phyloP scores from a whole-genome alignment of 1,140 invertebrate genomes.

The Drosophila aff. region DNA sequence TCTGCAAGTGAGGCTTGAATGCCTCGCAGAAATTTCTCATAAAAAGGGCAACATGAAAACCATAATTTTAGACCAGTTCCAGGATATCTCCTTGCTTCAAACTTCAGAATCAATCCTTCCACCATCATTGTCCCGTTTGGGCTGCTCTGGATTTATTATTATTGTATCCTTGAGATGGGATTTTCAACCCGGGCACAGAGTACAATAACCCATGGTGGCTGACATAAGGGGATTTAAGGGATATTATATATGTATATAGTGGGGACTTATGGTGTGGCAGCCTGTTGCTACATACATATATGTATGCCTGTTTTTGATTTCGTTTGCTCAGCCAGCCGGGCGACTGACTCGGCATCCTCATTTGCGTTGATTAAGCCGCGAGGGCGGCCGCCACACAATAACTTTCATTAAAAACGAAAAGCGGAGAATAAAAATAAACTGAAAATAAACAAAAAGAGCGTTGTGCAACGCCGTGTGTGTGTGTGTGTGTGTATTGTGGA shows the following conservation, averaged over 20 bases:
- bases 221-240: background rate
- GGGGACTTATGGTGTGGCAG: slow-evolving; percentile 23
- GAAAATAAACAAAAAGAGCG: slow-evolving; percentile 37
- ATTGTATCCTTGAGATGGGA: slow-evolving; percentile 54
- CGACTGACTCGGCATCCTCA: slow-evolving; percentile 51
- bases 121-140: slow-evolving; percentile 1
- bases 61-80: background rate
- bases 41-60: slow-evolving; percentile 40
- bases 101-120: background rate
- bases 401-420: slow-evolving; percentile 62
- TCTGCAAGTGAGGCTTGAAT: slow-evolving; percentile 12
- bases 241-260: background rate
- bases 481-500: slow-evolving; percentile 26
- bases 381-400: slow-evolving; percentile 56
- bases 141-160: slow-evolving; percentile 40
- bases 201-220: slow-evolving; percentile 59
- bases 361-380: slow-evolving; percentile 71
- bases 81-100: background rate
- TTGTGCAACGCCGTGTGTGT: slow-evolving; percentile 35
- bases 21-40: slow-evolving; percentile 61
- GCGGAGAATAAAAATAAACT: slow-evolving; percentile 42
- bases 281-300: slow-evolving; percentile 56
- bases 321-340: background rate
- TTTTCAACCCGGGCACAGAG: slow-evolving; percentile 49
- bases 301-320: slow-evolving; percentile 12